Conservation (phyloP, 1,140 invertebrate species). For the Cydia splendana region DNA sequence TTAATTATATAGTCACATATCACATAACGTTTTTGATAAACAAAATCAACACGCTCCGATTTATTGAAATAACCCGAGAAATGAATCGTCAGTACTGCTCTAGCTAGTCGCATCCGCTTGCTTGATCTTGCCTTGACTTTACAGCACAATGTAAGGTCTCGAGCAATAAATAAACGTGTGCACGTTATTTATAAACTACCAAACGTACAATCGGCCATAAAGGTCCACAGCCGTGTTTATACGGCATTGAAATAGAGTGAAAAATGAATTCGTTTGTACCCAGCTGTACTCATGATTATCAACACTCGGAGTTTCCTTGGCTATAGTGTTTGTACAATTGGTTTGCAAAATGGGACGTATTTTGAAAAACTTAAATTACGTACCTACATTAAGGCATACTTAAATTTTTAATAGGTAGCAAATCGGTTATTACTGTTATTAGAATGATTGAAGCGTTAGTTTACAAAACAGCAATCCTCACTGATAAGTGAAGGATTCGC, state of each 20-base stretch:
- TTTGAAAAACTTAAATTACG: constrained; percentile 8
- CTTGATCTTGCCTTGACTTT: constrained; percentile 28
- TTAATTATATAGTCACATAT: neutral
- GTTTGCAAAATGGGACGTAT: constrained; percentile 11
- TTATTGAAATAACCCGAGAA: neutral
- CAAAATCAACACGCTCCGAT: neutral
- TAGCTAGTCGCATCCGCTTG: neutral
- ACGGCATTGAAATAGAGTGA: neutral
- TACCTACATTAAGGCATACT: neutral
- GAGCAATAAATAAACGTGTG: constrained; percentile 12
- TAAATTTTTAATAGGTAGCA: neutral
- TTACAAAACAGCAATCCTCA: too few species aligned
- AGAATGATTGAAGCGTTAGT: too few species aligned
- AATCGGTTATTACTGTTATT: too few species aligned
- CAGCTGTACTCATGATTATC: neutral
- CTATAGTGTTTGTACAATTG: constrained; percentile 27
- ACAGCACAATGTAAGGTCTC: constrained; percentile 30
- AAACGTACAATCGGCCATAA: neutral
- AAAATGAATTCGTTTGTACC: neutral
- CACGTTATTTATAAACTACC: constrained; percentile 25
- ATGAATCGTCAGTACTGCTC: neutral
- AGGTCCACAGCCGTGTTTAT: neutral
- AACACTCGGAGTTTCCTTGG: constrained; percentile 25
- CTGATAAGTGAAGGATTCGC: too few species aligned
- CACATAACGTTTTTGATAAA: neutral